Evolutionary conservation across 1,140 invertebrate species (phyloP).

Genomic region (Thaumatotibia leucotreta): DNA sequence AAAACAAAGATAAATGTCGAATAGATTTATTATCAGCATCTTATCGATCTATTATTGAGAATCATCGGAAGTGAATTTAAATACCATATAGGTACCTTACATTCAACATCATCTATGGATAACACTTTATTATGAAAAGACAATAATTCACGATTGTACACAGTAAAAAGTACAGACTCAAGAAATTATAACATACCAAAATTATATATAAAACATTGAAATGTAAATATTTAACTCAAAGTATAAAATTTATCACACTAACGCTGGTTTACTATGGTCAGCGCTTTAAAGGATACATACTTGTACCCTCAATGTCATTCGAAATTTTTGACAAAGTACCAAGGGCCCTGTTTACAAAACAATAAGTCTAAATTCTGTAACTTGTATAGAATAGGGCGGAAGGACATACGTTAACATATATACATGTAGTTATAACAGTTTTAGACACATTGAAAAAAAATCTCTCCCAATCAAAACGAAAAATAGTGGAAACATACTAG

Average conservation of each 20-base stretch:
- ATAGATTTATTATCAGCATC: not conserved
- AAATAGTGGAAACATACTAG: no score
- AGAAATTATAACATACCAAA: not conserved
- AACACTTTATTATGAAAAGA: not conserved
- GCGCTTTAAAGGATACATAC: not conserved
- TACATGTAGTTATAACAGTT: no score
- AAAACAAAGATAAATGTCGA: not conserved
- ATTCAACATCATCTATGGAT: not conserved
- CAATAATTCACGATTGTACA: not conserved
- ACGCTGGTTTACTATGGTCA: not conserved
- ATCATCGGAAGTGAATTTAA: not conserved
- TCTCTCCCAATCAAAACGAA: no score
- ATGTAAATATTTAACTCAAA: not conserved
- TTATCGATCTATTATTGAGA: not conserved
- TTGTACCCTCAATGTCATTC: not conserved
- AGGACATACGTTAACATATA: no score
- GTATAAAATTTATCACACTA: not conserved
- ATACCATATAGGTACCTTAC: not conserved
- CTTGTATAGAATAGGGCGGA: no score
- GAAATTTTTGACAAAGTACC: no score
- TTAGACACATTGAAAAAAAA: no score
- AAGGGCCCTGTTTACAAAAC: no score
- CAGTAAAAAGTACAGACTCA: not conserved
- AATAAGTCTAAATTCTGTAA: no score
- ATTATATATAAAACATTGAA: not conserved